Evolutionary conservation across 1,140 invertebrate species (phyloP).

Genomic region (Streblospio benedicti): DNA sequence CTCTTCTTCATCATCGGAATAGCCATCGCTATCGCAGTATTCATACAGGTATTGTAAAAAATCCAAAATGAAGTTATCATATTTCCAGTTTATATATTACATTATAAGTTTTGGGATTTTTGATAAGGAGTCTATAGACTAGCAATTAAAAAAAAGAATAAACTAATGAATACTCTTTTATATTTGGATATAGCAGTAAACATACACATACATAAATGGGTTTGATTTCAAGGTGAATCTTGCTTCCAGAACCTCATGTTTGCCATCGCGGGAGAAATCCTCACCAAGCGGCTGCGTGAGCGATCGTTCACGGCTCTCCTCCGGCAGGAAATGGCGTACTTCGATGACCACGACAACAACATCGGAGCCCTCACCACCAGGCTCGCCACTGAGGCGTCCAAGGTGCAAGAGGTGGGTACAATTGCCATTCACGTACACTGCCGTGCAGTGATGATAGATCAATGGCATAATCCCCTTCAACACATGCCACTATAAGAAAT

Average conservation of each 20-base stretch:
- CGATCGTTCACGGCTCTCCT: conserved; percentile 47
- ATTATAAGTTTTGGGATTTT: background rate
- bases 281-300: conserved; percentile 47
- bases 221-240: too few species aligned
- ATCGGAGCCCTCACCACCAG: conserved; percentile 46
- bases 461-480: too few species aligned
- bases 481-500: too few species aligned
- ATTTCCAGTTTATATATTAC: background rate
- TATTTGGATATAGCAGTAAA: background rate
- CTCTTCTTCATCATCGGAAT: conserved; percentile 53
- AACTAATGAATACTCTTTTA: background rate
- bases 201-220: too few species aligned
- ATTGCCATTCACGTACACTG: too few species aligned
- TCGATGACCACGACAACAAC: conserved; percentile 44
- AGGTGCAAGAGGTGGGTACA: conserved; percentile 35
- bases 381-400: conserved; percentile 48
- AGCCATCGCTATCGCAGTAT: conserved; percentile 44
- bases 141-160: too few species aligned
- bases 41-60: conserved; percentile 44
- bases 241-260: conserved; percentile 11
- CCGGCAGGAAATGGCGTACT: conserved; percentile 47
- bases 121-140: too few species aligned
- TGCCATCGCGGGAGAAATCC: conserved; percentile 39
- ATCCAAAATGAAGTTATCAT: conserved; percentile 11
- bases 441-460: too few species aligned